Percentiles rank a stretch among this genome's conserved stretches.
Conservation (phyloP, 2,888 invertebrate genomes). For the Megaustenia siamemsis region DNA sequence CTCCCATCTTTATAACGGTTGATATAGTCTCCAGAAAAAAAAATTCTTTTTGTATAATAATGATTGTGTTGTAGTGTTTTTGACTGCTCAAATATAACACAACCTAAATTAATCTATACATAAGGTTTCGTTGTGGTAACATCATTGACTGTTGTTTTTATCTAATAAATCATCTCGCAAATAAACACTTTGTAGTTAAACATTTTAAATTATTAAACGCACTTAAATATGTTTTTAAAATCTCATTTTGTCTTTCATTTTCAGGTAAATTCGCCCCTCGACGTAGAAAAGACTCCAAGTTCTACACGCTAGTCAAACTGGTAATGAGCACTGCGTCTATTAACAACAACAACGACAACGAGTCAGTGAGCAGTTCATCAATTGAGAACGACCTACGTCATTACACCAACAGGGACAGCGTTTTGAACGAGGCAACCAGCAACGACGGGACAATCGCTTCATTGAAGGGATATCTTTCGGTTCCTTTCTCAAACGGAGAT, state of each 20-base stretch:
- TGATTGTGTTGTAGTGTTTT: too few species aligned
- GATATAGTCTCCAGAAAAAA: too few species aligned
- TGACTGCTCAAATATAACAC: too few species aligned
- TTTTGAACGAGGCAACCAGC: conserved; percentile 58
- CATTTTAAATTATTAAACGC: too few species aligned
- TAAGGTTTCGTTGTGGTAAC: too few species aligned
- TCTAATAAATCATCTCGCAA: too few species aligned
- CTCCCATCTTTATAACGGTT: too few species aligned
- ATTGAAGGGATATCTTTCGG: conserved; percentile 56
- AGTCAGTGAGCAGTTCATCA: conserved; percentile 56
- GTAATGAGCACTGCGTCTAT: conserved; percentile 63
- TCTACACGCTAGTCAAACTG: conserved; percentile 62
- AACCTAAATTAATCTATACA: too few species aligned
- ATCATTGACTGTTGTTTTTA: too few species aligned
- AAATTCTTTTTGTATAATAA: too few species aligned
- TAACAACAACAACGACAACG: conserved; percentile 59
- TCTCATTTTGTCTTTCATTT: background rate
- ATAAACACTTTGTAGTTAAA: too few species aligned
- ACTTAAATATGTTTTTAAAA: too few species aligned
- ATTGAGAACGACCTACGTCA: conserved; percentile 61
- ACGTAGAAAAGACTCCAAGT: conserved; percentile 63
- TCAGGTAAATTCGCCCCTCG: conserved; percentile 61
- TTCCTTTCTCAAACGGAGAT: conserved; percentile 47
- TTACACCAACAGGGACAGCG: conserved; percentile 58
- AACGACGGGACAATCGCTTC: conserved; percentile 59